Evolutionary conservation across 2,888 invertebrate species (phyloP), one percentile per base, ranked within the genome.

Genomic region (Stenoptilia bipunctidactyla): DNA sequence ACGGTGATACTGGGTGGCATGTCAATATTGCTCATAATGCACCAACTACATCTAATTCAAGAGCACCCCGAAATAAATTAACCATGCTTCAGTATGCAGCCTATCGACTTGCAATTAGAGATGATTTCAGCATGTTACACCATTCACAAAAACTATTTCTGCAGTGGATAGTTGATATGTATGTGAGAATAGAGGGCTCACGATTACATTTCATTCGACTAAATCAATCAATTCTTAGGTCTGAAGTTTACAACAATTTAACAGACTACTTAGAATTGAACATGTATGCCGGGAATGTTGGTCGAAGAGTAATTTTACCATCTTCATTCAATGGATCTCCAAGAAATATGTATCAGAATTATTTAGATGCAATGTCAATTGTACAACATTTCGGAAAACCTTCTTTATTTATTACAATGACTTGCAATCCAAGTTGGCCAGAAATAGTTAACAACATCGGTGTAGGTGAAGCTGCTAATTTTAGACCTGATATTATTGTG

Each of bases 351-450:
- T 8, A 8, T 5, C 27, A 25, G 9, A 25, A 25, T 25, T 25
- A 25, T 25, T 9, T 8, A 9, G 27, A 25, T 25, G 5, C 27
- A 5, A 25, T 77, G 70, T 50, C 66, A 9, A 61, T 69, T 36
- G 73, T 77, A 2, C 20, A 56, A 27, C 59, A 61, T 43, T 66
- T 47, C 55, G 76, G 77, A 10, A 59, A 59, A 42, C 70, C 74
- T 14, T 61, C 66, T 47, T 48, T 69, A 10, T 80, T 76, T 46
- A 48, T 74, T 3, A 75, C 73, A n/a, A n/a, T n/a, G n/a, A n/a
- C n/a, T n/a, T n/a, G n/a, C n/a, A n/a, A n/a, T n/a, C n/a, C n/a
- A n/a, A n/a, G n/a, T n/a, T n/a, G n/a, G n/a, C n/a, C n/a, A n/a
- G n/a, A n/a, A n/a, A n/a, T n/a, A n/a, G n/a, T n/a, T 56, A 75